Percentiles rank a stretch among this genome's conserved stretches.
phyloP scores from a whole-genome alignment of 30 jellyfish, hydroid and myxozoan genomes.

The Aurelia sp. region DNA sequence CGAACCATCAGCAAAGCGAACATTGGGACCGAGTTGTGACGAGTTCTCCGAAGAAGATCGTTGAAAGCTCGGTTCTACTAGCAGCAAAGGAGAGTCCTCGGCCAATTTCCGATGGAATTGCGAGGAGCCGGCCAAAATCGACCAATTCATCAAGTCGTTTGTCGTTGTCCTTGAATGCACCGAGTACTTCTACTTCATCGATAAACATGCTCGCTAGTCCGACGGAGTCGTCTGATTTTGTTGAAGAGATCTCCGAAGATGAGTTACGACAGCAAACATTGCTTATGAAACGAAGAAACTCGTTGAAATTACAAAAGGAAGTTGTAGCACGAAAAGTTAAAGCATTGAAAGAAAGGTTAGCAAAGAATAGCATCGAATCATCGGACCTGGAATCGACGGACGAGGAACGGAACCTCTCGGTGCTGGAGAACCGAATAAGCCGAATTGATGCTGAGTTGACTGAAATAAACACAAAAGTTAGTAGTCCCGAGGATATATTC shows the following conservation, averaged over 20 bases:
- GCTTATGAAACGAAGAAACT: conserved; percentile 64
- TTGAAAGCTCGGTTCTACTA: background rate
- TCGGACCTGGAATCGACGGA: conserved; percentile 29
- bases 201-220: background rate
- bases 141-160: background rate
- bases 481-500: conserved; percentile 11
- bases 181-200: background rate
- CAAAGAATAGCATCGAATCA: background rate
- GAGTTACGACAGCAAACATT: conserved; percentile 48
- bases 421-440: conserved; percentile 28
- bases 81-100: background rate
- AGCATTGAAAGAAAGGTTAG: conserved; percentile 28
- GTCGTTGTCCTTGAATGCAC: background rate
- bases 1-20: conserved; percentile 5
- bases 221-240: background rate
- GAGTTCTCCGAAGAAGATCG: conserved; percentile 22
- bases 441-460: conserved; percentile 34
- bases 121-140: background rate
- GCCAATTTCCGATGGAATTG: background rate
- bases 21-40: conserved; percentile 13
- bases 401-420: conserved; percentile 34
- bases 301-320: conserved; percentile 44
- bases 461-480: conserved; percentile 13
- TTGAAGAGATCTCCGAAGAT: conserved; percentile 11
- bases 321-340: conserved; percentile 33